Evolutionary conservation across 2,113 vertebrate genomes (phyloP), one percentile per base, ranked within the genome.

Genomic region (Bungarus multicinctus): DNA sequence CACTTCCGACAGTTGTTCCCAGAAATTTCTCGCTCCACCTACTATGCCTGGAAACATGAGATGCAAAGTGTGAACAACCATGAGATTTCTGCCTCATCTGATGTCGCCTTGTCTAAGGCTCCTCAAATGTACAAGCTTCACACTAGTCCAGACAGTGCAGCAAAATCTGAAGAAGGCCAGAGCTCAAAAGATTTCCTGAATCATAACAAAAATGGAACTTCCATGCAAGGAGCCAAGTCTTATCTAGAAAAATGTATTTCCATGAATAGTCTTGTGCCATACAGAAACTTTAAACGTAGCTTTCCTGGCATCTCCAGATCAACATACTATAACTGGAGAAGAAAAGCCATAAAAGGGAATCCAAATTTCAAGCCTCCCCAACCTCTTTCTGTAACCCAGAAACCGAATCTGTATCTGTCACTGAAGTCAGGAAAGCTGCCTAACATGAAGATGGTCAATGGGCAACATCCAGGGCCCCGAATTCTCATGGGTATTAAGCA

Each of bases 11-110:
- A 98, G 95, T 97, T 98, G 92, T 99, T 99, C 96, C 99, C 99
- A 0, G 98, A 99, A 89, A 98, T 99, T 88, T 99, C 99, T n/a
- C 97, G 99, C 7, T 99, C 99, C 1, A 99, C 99, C 0, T 99
- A 99, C 93, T 99, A 99, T 0, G 98, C 99, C 94, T 99, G 99
- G 99, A 99, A 99, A 95, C 99, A 99, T 0, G 99, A 99, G 97
- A 98, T 99, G 93, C 96, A 97, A 95, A 97, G 93, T 55, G 64
- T 94, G 90, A 97, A 96, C 87, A 96, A 34, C 3, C 96, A 97
- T 10, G 98, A 98, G 90, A 52, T 91, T 55, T 93, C 95, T 93
- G 85, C 92, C 90, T 69, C 93, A 52, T 58, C 94, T 94, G 96
- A 96, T 64, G 64, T 90, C 23, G 87, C 69, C 0, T 55, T 57